Evolutionary conservation across 2,797 vertebrate species (phyloP).

Genomic region (Salarias fasciatus): DNA sequence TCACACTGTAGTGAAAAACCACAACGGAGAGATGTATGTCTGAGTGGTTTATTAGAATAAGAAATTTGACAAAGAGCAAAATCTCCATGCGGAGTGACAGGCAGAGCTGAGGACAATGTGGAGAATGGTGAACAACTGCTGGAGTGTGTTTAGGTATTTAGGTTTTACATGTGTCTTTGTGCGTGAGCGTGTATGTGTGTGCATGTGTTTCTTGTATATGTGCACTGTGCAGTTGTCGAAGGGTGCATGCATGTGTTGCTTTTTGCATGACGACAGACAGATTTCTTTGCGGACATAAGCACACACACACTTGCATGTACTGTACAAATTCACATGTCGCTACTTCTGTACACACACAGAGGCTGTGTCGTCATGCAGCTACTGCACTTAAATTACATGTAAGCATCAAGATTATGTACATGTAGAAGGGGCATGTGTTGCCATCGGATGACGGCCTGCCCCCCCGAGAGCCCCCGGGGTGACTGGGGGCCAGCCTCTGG

Average conservation of each 20-base stretch:
- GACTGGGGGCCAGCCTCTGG: slow-evolving; percentile 36
- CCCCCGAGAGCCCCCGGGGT: slow-evolving; percentile 13
- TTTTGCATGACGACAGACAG: slow-evolving; percentile 70
- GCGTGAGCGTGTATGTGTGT: slow-evolving; percentile 38
- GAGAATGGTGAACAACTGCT: slow-evolving; percentile 72
- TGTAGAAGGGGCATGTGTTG: slow-evolving; percentile 64
- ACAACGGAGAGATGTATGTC: slow-evolving; percentile 61
- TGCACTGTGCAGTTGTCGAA: slow-evolving; percentile 63
- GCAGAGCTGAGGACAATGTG: slow-evolving; percentile 77
- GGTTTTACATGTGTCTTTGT: slow-evolving; percentile 21
- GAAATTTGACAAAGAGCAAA: slow-evolving; percentile 84
- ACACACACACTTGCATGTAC: slow-evolving; percentile 78
- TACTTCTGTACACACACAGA: slow-evolving; percentile 80
- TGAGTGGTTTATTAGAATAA: slow-evolving; percentile 86
- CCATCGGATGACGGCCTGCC: slow-evolving; percentile 61
- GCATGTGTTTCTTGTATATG: slow-evolving; percentile 26
- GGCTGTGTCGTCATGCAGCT: slow-evolving; percentile 84
- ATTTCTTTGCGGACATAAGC: slow-evolving; percentile 74
- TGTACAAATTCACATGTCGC: slow-evolving; percentile 80
- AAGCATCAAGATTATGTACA: slow-evolving; percentile 83
- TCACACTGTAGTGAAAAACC: slow-evolving; percentile 26
- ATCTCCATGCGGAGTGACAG: slow-evolving; percentile 84
- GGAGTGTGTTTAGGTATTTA: slow-evolving; percentile 42
- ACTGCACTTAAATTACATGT: slow-evolving; percentile 82
- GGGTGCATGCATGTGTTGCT: slow-evolving; percentile 76